These are phyloP conservation scores for Porites rus DNA, from an alignment of 92 coral and sea anemone genomes.

Conservation along the genomic window DNA sequence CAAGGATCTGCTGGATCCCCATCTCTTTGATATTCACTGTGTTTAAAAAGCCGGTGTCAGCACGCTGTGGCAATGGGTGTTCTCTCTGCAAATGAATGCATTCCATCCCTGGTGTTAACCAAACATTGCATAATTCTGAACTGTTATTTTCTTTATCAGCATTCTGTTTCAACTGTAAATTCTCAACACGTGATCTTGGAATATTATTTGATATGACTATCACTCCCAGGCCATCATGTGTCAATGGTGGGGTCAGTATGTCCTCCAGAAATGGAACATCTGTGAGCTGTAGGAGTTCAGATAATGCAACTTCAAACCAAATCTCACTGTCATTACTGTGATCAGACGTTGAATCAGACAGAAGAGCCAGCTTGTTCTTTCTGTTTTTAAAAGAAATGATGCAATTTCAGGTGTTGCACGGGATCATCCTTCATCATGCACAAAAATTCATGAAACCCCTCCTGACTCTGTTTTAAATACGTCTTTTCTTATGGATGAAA, in stretches of 20 bases:
- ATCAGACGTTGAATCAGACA: conserved; percentile 3
- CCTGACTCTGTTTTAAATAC: too few relatives aligned
- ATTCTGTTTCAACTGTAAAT: not conserved
- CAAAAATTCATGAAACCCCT: not conserved
- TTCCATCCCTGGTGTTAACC: conserved; percentile 79
- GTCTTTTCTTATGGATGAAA: too few relatives aligned
- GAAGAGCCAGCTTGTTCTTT: conserved; percentile 32
- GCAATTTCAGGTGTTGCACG: not conserved
- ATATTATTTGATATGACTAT: conserved; percentile 23
- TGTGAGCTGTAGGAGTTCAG: conserved; percentile 77
- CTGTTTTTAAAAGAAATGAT: conserved; percentile 8
- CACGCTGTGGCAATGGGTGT: conserved; percentile 72
- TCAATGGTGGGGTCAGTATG: conserved; percentile 7
- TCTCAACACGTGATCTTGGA: not conserved
- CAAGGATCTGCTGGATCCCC: conserved; percentile 77
- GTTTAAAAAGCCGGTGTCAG: conserved; percentile 78
- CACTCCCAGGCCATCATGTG: conserved; percentile 15
- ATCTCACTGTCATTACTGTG: conserved; percentile 35
- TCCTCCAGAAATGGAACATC: conserved; percentile 89
- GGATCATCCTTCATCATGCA: not conserved
- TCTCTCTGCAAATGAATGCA: conserved; percentile 83
- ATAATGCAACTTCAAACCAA: conserved; percentile 75
- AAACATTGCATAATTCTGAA: conserved; percentile 30
- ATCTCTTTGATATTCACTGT: conserved; percentile 70
- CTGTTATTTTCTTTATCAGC: conserved; percentile 1